Evolutionary conservation across 2,113 vertebrate species (phyloP).

Genomic region (Oophaga pumilio): DNA sequence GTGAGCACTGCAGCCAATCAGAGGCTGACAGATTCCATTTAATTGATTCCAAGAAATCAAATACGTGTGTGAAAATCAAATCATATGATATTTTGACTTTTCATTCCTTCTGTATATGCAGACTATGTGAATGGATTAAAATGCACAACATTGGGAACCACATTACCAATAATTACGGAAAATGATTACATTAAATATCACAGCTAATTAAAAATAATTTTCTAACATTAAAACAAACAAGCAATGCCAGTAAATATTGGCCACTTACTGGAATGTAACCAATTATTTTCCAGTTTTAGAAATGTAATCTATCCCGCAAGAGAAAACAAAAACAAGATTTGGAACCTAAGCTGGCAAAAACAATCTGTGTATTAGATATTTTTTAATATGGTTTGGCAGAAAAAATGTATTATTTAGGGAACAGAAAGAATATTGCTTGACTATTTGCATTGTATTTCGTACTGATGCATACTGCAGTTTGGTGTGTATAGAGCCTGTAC

Average conservation of each 20-base stretch:
- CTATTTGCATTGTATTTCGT: not conserved
- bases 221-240: no score
- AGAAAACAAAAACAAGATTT: slow-evolving; percentile 6
- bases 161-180: not conserved
- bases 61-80: no score
- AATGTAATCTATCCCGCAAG: not conserved
- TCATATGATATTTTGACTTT: not conserved
- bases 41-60: no score
- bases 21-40: no score
- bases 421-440: not conserved
- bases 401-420: not conserved
- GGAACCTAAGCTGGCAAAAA: not conserved
- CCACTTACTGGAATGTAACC: not conserved
- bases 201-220: not conserved
- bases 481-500: not conserved
- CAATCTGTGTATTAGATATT: not conserved
- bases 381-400: not conserved
- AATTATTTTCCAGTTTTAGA: not conserved
- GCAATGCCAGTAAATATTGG: not conserved
- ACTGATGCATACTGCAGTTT: not conserved
- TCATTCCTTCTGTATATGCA: not conserved
- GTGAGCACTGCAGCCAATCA: no score
- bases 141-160: not conserved
- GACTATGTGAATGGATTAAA: not conserved
- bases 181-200: not conserved